phyloP scores from a whole-genome alignment of 2,797 vertebrate species.

The Notolabrus celidotus region DNA sequence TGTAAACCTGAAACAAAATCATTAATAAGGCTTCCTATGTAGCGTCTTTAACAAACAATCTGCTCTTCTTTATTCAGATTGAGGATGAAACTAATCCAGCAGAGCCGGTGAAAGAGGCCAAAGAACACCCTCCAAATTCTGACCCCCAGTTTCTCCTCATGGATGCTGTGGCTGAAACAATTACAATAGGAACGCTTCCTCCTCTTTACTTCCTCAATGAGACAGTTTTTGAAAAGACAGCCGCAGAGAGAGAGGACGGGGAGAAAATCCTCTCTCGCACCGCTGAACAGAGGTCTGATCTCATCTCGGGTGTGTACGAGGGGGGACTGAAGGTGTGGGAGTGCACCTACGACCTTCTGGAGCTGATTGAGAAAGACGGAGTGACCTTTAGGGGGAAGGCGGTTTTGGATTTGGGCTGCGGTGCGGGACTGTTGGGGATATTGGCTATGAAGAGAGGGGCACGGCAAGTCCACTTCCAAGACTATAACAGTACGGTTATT shows the following conservation, averaged over 20 bases:
- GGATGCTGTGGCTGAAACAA: slow-evolving; percentile 81
- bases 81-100: slow-evolving; percentile 31
- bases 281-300: slow-evolving; percentile 89
- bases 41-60: not conserved
- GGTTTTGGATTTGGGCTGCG: slow-evolving; percentile 95
- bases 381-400: slow-evolving; percentile 85
- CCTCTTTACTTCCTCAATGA: slow-evolving; percentile 85
- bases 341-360: slow-evolving; percentile 94
- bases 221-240: slow-evolving; percentile 83
- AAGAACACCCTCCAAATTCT: slow-evolving; percentile 72
- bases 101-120: slow-evolving; percentile 74
- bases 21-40: not conserved
- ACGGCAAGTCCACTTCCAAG: slow-evolving; percentile 91
- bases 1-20: not conserved
- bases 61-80: slow-evolving; percentile 63
- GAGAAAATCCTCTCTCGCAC: slow-evolving; percentile 88
- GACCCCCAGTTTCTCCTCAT: slow-evolving; percentile 66
- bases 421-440: slow-evolving; percentile 93
- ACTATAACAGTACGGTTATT: slow-evolving; percentile 96
- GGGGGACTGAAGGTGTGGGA: slow-evolving; percentile 99
- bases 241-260: slow-evolving; percentile 77
- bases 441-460: slow-evolving; percentile 88
- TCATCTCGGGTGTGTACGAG: slow-evolving; percentile 95
- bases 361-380: slow-evolving; percentile 84
- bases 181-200: slow-evolving; percentile 81